Conservation (phyloP, 2,113 vertebrate genomes). For the Eulacestoma nigropectus region DNA sequence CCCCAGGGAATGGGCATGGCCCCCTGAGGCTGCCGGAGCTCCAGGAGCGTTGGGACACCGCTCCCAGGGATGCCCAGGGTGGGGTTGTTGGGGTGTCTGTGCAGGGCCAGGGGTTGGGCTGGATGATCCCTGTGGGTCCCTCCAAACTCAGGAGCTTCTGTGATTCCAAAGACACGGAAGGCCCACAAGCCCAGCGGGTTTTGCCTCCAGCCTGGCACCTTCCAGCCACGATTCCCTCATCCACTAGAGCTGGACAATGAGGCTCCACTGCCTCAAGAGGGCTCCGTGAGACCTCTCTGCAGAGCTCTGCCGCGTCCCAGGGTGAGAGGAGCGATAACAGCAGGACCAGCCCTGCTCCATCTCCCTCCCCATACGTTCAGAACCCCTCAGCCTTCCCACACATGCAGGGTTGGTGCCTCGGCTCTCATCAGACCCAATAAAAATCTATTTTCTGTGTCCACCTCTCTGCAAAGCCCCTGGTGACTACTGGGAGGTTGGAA, state of each 20-base stretch:
- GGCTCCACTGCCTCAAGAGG: constrained; percentile 36
- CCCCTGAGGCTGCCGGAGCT: neutral
- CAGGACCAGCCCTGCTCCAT: neutral
- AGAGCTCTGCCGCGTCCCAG: neutral
- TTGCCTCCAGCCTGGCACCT: neutral
- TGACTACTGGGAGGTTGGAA: neutral
- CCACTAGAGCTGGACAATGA: neutral
- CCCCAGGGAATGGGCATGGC: neutral
- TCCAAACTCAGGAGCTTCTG: neutral
- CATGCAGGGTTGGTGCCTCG: neutral
- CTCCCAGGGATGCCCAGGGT: neutral
- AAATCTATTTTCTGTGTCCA: neutral
- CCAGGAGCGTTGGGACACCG: fast-evolving
- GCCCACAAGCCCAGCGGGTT: neutral
- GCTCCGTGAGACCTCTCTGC: constrained; percentile 16
- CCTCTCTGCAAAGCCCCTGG: neutral
- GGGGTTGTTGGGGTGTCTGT: neutral
- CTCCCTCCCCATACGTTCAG: neutral
- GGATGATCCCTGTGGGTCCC: neutral
- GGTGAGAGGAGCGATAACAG: neutral
- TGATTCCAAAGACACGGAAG: neutral
- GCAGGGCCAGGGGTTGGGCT: neutral
- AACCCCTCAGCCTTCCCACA: neutral
- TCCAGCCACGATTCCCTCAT: neutral
- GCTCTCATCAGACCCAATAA: neutral